Evolutionary conservation across 92 coral and sea anemone species (phyloP).

Genomic region (Paragorgia papillata): DNA sequence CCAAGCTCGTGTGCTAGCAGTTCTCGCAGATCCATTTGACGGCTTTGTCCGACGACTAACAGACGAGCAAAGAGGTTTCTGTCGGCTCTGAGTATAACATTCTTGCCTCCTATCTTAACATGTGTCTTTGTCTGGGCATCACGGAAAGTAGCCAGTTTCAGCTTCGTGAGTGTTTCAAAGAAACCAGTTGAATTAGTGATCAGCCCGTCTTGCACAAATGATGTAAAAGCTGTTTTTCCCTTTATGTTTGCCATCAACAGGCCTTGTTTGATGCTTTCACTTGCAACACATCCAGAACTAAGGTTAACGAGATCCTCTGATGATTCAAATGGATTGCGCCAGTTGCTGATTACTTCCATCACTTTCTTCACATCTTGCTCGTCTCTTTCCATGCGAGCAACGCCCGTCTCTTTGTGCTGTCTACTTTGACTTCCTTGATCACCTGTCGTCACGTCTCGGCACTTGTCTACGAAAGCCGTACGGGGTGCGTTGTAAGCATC

Average conservation of each 20-base stretch:
- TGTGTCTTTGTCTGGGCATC: slow-evolving; percentile 49
- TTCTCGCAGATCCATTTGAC: slow-evolving; percentile 55
- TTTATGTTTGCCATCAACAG: slow-evolving; percentile 52
- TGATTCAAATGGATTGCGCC: slow-evolving; percentile 68
- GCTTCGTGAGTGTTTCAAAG: slow-evolving; percentile 59
- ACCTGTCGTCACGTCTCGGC: slow-evolving; percentile 49
- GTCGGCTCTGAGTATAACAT: slow-evolving; percentile 54
- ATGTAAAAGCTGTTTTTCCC: slow-evolving; percentile 39
- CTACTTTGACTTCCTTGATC: slow-evolving; percentile 5
- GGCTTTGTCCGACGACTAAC: slow-evolving; percentile 67
- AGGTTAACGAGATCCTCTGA: slow-evolving; percentile 60
- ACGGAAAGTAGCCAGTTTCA: slow-evolving; percentile 63
- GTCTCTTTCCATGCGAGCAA: slow-evolving; percentile 54
- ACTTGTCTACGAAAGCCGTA: slow-evolving; percentile 62
- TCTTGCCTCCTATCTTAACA: slow-evolving; percentile 43
- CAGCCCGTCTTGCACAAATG: slow-evolving; percentile 57
- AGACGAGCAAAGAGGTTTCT: slow-evolving; percentile 65
- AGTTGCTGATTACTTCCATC: slow-evolving; percentile 54
- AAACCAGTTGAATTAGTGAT: slow-evolving; percentile 46
- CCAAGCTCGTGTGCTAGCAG: slow-evolving; percentile 60
- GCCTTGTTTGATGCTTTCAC: slow-evolving; percentile 45
- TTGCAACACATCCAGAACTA: slow-evolving; percentile 60
- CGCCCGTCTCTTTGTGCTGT: slow-evolving; percentile 60
- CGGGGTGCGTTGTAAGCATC: slow-evolving; percentile 68
- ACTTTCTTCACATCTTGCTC: slow-evolving; percentile 67